Base-by-base conservation (phyloP, 2,797 vertebrate species). In the Salarias fasciatus region DNA sequence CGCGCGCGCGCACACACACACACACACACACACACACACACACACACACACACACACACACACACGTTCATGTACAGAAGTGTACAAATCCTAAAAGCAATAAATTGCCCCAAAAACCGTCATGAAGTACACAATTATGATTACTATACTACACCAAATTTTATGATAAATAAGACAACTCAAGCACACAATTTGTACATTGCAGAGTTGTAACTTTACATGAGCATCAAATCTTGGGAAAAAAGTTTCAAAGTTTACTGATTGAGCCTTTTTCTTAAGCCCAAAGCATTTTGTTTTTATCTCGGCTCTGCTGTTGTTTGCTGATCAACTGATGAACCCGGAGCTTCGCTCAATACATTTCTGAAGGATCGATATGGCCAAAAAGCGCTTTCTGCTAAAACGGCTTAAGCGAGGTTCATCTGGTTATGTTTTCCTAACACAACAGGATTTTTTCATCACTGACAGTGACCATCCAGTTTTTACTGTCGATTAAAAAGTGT, bases 311-410 rank as follows among this genome's bases (percentile, higher is more conserved):
- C 72, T 72, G 80, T 84, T 58, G 62, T 83, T 82, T 79, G 69
- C 77, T 87, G 85, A 89, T 89, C 84, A 87, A 30, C 58, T 61
- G 41, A 28, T 79, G 81, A 81, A 84, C 84, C 77, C 74, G 64
- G 56, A 84, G 73, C 72, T 36, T 45, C 64, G 54, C 56, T 86
- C 80, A n/a, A 82, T 81, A 63, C 64, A 70, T 85, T 80, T 83
- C 70, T 80, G 79, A 79, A 82, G 64, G 69, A 69, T 88, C 85
- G 41, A 88, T 87, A 52, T 38, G 45, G 57, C 14, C 13, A 43
- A 15, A 43, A 41, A 41, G 13, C 6, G 11, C 5, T 3, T 18
- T 24, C 18, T 24, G 18, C 59, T 73, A 29, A 73, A 75, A 77
- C 61, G 69, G 48, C 46, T 57, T 43, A 71, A 73, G 68, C 79